phyloP scores from a whole-genome alignment of 2,888 invertebrate genomes.

The Plagiodera versicolora region DNA sequence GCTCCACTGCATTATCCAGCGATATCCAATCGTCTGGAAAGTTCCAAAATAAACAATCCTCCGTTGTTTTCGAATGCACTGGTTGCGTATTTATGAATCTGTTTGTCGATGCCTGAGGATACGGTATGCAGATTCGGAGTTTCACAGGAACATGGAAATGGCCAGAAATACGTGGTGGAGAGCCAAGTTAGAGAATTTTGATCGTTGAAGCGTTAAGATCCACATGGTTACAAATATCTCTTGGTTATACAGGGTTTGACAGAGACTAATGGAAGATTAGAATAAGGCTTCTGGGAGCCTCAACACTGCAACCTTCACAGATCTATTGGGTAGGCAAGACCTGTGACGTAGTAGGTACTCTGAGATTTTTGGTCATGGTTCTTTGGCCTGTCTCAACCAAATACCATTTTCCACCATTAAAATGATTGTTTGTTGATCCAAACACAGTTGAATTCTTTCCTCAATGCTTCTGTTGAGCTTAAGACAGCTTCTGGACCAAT shows the following conservation, averaged over 20 bases:
- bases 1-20: background rate
- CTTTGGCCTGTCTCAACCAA: too few species aligned
- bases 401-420: too few species aligned
- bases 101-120: conserved; percentile 5
- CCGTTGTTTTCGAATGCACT: conserved; percentile 8
- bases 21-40: background rate
- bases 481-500: too few species aligned
- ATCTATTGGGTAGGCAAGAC: too few species aligned
- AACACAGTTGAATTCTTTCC: too few species aligned
- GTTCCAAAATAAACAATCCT: conserved; percentile 3
- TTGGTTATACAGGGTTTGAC: background rate
- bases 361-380: too few species aligned
- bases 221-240: background rate
- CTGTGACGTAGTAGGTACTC: too few species aligned
- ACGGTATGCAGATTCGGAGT: conserved; percentile 7
- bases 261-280: too few species aligned
- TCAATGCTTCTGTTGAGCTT: too few species aligned
- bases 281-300: too few species aligned
- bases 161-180: conserved; percentile 1
- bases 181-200: background rate
- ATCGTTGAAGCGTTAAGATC: background rate
- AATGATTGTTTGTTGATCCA: too few species aligned
- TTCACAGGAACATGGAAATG: conserved; percentile 8
- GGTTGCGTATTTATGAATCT: conserved; percentile 10
- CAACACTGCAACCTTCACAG: too few species aligned